These are phyloP conservation scores for Drosophila seguyi DNA, from an alignment of 1,140 invertebrate species.

Conservation along the genomic window DNA sequence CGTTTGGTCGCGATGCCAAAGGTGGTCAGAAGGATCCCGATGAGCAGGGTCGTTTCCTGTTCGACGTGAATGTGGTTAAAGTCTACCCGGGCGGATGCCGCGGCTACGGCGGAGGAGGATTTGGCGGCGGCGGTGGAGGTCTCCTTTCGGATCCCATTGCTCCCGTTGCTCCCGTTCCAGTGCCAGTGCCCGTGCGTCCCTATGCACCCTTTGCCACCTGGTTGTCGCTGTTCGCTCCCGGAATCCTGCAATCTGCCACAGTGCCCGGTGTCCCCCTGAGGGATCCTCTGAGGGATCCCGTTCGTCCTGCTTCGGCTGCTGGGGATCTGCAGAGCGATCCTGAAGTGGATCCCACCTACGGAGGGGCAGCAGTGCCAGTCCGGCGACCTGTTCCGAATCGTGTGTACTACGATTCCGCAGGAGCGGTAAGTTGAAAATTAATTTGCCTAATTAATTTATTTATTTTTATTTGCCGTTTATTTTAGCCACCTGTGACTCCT, in stretches of 20 bases:
- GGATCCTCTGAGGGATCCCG: slow-evolving; percentile 43
- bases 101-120: slow-evolving; percentile 56
- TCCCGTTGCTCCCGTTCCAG: slow-evolving; percentile 43
- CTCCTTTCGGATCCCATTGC: slow-evolving; percentile 68
- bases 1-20: slow-evolving; percentile 71
- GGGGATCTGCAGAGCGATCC: slow-evolving; percentile 72
- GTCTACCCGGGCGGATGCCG: slow-evolving; percentile 62
- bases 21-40: slow-evolving; percentile 49
- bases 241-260: slow-evolving; percentile 65
- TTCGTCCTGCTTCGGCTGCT: slow-evolving; percentile 37
- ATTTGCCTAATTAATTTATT: neutral
- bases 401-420: slow-evolving; percentile 76
- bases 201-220: slow-evolving; percentile 73
- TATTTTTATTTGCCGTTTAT: neutral
- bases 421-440: slow-evolving; percentile 64
- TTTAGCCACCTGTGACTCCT: slow-evolving; percentile 73
- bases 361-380: slow-evolving; percentile 45
- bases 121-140: slow-evolving; percentile 56
- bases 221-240: slow-evolving; percentile 75
- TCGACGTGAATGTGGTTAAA: slow-evolving; percentile 81
- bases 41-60: slow-evolving; percentile 78
- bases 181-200: slow-evolving; percentile 64
- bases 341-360: slow-evolving; percentile 74
- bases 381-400: slow-evolving; percentile 75
- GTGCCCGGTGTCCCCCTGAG: slow-evolving; percentile 43